These are phyloP conservation scores for Falco biarmicus DNA, from an alignment of 2,797 vertebrate genomes.

Conservation along the genomic window DNA sequence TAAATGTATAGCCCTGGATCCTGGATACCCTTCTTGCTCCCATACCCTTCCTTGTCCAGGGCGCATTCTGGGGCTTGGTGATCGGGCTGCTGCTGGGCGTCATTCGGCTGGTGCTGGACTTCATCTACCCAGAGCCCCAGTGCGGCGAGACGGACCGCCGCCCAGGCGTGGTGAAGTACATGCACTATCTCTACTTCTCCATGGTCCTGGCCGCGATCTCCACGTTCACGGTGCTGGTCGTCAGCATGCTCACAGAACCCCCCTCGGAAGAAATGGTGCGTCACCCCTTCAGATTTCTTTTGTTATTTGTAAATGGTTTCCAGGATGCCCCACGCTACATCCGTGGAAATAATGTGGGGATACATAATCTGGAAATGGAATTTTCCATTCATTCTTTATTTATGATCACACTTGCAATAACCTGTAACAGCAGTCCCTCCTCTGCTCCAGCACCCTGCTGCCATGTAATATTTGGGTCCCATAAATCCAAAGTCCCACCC, in stretches of 20 bases:
- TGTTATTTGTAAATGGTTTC: background rate
- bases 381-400: background rate
- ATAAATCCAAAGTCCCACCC: background rate
- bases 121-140: slow-evolving; percentile 83
- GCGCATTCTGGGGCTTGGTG: slow-evolving; percentile 90
- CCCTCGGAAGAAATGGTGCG: slow-evolving; percentile 87
- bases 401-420: background rate
- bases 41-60: slow-evolving; percentile 74
- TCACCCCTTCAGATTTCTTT: background rate
- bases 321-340: fast-evolving
- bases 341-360: background rate
- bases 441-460: slow-evolving; percentile 14
- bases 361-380: background rate
- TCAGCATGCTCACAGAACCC: slow-evolving; percentile 87
- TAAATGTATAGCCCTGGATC: no score
- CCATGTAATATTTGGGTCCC: background rate
- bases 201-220: slow-evolving; percentile 85
- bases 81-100: slow-evolving; percentile 85
- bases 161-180: slow-evolving; percentile 82
- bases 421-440: background rate
- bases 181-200: slow-evolving; percentile 97
- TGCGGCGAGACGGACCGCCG: slow-evolving; percentile 86
- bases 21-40: background rate
- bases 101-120: slow-evolving; percentile 90
- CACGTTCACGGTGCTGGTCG: slow-evolving; percentile 73